Evolutionary conservation across 2,888 invertebrate species (phyloP), one percentile per base, ranked within the genome.

Genomic region (Griposia aprilina): DNA sequence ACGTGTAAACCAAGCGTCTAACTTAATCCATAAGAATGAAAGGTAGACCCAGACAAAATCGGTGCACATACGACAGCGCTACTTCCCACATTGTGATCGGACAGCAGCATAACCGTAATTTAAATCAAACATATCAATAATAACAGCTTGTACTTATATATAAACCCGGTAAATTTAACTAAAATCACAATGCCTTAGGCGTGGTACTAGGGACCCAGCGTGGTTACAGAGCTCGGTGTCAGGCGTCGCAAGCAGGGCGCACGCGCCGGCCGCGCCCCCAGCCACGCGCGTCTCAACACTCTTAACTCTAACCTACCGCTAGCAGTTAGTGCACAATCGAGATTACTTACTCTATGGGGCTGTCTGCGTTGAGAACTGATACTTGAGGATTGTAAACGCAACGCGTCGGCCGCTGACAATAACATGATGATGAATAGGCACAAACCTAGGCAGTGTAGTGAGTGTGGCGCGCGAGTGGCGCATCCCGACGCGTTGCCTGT

Each of bases 391-490:
- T 87, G 71, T 55, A 86, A 65, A 67, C 83, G 83, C 84, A 93
- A 91, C 90, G 93, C 91, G 83, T 93, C 93, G 90, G 92, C 93
- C 91, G 89, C 90, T 78, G 93, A 93, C 87, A 95, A 90, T 87
- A 96, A 89, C 89, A 95, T 90, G 91, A 97, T 90, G 90, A 97
- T 91, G 85, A 96, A 92, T 83, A 97, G 92, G 90, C 95, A 97
- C 97, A 97, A 97, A 97, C 97, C 97, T 97, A 97, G 90, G 92
- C 97, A 97, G 89, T 94, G 95, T 6, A 95, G 93, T 20, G 95
- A 91, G 59, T 92, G 91, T n/a, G 96, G 90, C 48, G 95, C 93
- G 85, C 89, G 92, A 8, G 94, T 94, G 11, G 93, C 88, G 90
- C 97, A 97, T 7, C 96, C 96, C 55, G 91, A 87, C 17, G 90